Conservation (phyloP, 1,140 invertebrate species). For the Philopotamus ludificatus region DNA sequence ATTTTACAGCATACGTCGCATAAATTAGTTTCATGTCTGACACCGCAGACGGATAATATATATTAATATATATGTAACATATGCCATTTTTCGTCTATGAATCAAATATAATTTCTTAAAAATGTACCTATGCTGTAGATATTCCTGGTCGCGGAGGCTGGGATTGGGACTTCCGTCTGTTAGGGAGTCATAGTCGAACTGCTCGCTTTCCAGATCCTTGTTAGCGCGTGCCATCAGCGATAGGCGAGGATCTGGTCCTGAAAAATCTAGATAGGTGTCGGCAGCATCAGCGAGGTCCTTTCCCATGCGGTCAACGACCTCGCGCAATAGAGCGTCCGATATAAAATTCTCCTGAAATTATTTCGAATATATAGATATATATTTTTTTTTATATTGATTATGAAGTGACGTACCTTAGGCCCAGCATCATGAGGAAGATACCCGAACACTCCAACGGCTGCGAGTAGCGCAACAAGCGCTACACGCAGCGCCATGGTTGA, state of each 20-base stretch:
- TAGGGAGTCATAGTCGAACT: constrained; percentile 65
- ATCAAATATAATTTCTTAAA: neutral
- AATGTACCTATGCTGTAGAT: constrained; percentile 72
- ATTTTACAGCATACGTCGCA: too few species aligned
- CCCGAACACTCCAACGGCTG: constrained; percentile 28
- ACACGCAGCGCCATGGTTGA: constrained; percentile 33
- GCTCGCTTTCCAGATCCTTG: constrained; percentile 58
- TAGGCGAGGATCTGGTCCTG: constrained; percentile 56
- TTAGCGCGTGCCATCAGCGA: constrained; percentile 56
- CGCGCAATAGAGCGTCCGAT: constrained; percentile 63
- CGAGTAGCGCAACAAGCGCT: constrained; percentile 35
- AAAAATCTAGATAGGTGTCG: constrained; percentile 64
- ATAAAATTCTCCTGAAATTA: constrained; percentile 49
- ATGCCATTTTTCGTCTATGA: too few species aligned
- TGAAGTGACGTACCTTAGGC: constrained; percentile 24
- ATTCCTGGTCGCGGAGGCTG: constrained; percentile 85
- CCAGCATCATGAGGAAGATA: constrained; percentile 39
- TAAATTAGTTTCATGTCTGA: too few species aligned
- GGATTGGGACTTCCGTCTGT: constrained; percentile 66
- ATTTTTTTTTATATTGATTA: constrained; percentile 5
- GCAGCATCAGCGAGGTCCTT: constrained; percentile 65
- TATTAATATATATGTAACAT: too few species aligned
- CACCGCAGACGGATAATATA: too few species aligned
- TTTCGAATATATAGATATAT: neutral
- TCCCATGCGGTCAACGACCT: constrained; percentile 69